Evolutionary conservation across 2,113 vertebrate species (phyloP), one percentile per base, ranked within the genome.

Genomic region (Stictonetta naevosa): DNA sequence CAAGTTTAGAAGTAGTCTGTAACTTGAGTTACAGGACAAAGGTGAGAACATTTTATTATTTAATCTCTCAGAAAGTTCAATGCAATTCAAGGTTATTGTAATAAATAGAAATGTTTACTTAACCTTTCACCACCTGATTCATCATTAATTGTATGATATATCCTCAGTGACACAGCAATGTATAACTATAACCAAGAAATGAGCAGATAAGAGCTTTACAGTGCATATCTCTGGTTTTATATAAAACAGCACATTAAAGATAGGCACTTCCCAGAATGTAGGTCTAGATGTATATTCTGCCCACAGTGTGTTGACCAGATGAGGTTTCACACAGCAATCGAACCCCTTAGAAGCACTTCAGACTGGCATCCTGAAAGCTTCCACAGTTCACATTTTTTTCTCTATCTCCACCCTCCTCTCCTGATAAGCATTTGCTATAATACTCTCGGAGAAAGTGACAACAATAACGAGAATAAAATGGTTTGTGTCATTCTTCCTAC

Each of bases 21-120:
- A 81, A 67, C 29, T 29, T 33, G 33, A 46, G 44, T 53, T 83
- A 69, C 84, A 67, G 76, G 67, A 90, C 86, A 93, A 69, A 96
- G 48, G 56, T 90, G 52, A 90, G 31, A 46, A n/a, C 11, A 13
- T 92, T 66, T 83, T 90, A 68, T 85, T 96, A 60, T 87, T 73
- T 75, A 60, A 62, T 80, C 73, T 89, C 26, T 77, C 67, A 89
- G 69, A 92, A 95, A 87, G 66, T 93, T 83, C 76, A 86, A 44
- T 55, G 62, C 15, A 84, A 29, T 76, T 93, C 92, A 94, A 89
- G 77, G 62, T 60, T 92, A 33, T 22, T 87, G 67, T 79, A 85
- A 82, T 92, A 85, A 84, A 75, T 36, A 92, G 14, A 94, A 80
- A n/a, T 25, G 25, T 84, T 96, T 92, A 83, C 67, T 21, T 93